These are phyloP conservation scores for Halocynthia aurantium DNA, from an alignment of 23 tunicate species.

Conservation along the genomic window DNA sequence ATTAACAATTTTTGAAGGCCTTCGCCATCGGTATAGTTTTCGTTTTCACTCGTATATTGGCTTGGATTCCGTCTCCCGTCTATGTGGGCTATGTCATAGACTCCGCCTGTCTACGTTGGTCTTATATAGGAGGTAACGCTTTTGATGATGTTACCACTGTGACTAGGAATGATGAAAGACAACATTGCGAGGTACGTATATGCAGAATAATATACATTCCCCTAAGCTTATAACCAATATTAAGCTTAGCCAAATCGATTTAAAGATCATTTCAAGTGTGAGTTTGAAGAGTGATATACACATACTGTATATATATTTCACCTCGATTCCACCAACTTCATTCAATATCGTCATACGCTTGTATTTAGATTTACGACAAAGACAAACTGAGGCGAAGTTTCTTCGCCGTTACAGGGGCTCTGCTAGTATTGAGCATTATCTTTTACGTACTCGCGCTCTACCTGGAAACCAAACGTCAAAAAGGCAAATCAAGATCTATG, in stretches of 20 bases:
- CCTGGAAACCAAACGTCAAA: slow-evolving; percentile 28
- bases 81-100: slow-evolving; percentile 84
- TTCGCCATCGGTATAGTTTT: slow-evolving; percentile 79
- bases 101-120: slow-evolving; percentile 52
- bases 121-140: not conserved
- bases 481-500: not conserved
- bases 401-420: slow-evolving; percentile 54
- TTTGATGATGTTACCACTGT: not conserved
- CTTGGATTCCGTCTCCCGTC: slow-evolving; percentile 90
- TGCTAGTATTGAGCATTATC: slow-evolving; percentile 34
- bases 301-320: too few species aligned
- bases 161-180: not conserved
- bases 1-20: slow-evolving; percentile 27
- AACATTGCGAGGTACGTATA: slow-evolving; percentile 62
- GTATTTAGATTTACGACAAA: slow-evolving; percentile 78
- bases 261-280: too few species aligned
- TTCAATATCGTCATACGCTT: not conserved
- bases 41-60: slow-evolving; percentile 69
- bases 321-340: not conserved
- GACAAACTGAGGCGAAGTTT: slow-evolving; percentile 33
- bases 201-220: too few species aligned
- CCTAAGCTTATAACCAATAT: too few species aligned
- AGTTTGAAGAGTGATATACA: too few species aligned
- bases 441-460: slow-evolving; percentile 53
- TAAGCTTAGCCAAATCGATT: too few species aligned